Evolutionary conservation across 1,140 invertebrate genomes (phyloP), one percentile per base, ranked within the genome.

Genomic region (Battus philenor): DNA sequence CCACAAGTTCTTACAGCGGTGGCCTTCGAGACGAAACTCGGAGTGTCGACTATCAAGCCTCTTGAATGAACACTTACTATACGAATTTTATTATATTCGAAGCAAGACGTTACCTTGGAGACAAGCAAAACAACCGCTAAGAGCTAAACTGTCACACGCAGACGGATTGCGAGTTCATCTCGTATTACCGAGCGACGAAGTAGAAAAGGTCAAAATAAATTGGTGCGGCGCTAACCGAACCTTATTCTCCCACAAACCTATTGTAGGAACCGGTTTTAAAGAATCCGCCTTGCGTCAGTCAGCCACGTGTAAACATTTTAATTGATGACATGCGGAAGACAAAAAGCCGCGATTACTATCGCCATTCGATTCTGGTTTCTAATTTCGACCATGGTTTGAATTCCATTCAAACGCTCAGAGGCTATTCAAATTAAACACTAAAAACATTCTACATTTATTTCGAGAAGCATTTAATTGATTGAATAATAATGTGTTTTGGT

Each of bases 301-400:
- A 54, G 63, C 66, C 75, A 76, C 75, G 75, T 78, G 75, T 75
- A 82, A 78, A 79, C 47, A 78, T 79, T 76, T 80, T 78, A 78
- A 80, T 78, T 80, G 72, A 76, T 76, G 68, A 81, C 56, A 89
- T 87, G 66, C 64, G 76, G 78, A 82, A 82, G 68, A 74, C 68
- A 72, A 79, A 76, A 75, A 73, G 59, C 44, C 38, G 20, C 31
- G 65, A 73, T 77, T 68, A 51, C 49, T 55, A 70, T 77, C 62
- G 52, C 55, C 36, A 53, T 62, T 46, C 36, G 38, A 50, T 61
- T 62, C 55, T 52, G 45, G 60, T 65, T 67, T 56, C 12, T 41
- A 36, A 48, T 44, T 44, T 27, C 63, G 55, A 47, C 57, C 38
- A 46, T 44, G 55, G 50, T 44, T 44, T 39, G 52, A 49, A 50